A percentile compares a stretch with the other conserved stretches of the same genome.
phyloP scores from a whole-genome alignment of 1,140 invertebrate genomes.

The Belonocnema kinseyi region DNA sequence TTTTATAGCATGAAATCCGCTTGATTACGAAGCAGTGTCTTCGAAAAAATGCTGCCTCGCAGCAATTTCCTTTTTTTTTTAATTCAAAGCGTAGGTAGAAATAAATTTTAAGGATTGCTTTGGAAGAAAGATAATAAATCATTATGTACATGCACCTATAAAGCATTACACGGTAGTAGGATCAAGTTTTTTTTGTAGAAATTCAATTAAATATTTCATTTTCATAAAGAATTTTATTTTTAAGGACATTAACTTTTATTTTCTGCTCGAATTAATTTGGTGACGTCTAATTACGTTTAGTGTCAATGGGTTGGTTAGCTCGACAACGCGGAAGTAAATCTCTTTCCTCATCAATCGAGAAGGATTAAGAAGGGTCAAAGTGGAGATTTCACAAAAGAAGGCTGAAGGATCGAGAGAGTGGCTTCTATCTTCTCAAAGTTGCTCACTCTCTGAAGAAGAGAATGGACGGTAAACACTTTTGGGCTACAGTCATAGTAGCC shows the following conservation, averaged over 20 bases:
- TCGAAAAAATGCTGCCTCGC: too few species aligned
- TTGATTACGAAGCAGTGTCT: too few species aligned
- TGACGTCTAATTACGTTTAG: conserved; percentile 4
- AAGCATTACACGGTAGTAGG: too few species aligned
- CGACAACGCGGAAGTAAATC: conserved; percentile 30
- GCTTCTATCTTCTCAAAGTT: conserved; percentile 33
- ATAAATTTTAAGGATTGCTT: too few species aligned
- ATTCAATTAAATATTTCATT: background rate
- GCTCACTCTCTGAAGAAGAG: conserved; percentile 37
- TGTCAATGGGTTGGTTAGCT: background rate
- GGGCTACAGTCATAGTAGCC: conserved; percentile 59
- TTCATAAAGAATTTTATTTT: background rate
- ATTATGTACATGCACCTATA: too few species aligned
- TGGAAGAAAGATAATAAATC: too few species aligned
- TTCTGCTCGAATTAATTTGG: background rate
- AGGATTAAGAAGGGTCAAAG: conserved; percentile 53
- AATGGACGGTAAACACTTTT: conserved; percentile 65
- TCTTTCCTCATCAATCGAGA: conserved; percentile 51
- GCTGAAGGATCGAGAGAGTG: conserved; percentile 33
- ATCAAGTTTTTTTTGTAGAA: too few species aligned
- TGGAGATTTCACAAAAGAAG: conserved; percentile 44
- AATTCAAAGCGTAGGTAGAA: too few species aligned
- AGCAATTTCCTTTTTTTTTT: background rate
- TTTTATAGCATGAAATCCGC: too few species aligned
- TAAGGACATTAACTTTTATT: background rate